These are phyloP conservation scores for Myanophis thanlyinensis DNA, from an alignment of 2,113 vertebrate genomes.

Conservation along the genomic window DNA sequence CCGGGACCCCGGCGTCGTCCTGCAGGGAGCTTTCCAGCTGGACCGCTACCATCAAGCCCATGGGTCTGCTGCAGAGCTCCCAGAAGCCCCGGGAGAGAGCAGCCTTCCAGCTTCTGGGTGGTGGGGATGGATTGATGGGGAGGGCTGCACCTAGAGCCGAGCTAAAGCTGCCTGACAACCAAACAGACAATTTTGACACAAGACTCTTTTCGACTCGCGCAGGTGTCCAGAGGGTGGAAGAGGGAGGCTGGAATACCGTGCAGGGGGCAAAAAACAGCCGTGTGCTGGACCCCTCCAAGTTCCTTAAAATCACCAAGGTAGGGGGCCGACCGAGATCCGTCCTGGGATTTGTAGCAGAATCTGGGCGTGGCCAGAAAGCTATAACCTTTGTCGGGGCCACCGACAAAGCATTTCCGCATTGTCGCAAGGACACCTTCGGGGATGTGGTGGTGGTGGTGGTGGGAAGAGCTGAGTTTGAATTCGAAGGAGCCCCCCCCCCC, in stretches of 20 bases:
- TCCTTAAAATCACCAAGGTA: slow-evolving; percentile 99
- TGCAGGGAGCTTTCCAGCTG: not conserved
- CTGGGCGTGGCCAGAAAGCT: too few relatives aligned
- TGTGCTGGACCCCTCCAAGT: slow-evolving; percentile 95
- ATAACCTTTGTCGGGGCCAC: not conserved
- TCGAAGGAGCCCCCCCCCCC: accelerated
- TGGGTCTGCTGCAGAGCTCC: not conserved
- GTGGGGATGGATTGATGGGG: not conserved
- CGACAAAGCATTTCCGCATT: not conserved
- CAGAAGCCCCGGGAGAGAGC: not conserved
- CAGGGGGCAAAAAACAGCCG: slow-evolving; percentile 95
- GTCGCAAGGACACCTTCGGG: not conserved
- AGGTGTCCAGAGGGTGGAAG: slow-evolving; percentile 85
- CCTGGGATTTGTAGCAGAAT: not conserved
- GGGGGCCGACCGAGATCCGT: not conserved
- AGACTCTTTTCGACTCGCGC: not conserved
- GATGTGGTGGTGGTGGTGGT: not conserved
- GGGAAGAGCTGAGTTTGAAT: not conserved
- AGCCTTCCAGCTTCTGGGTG: too few relatives aligned
- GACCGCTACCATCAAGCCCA: accelerated
- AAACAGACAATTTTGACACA: not conserved
- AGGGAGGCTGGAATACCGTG: slow-evolving; percentile 94
- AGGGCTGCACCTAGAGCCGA: not conserved
- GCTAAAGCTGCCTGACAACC: not conserved
- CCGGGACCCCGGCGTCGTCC: too few relatives aligned